phyloP scores from a whole-genome alignment of 2,888 invertebrate species.

The Meta bourneti region DNA sequence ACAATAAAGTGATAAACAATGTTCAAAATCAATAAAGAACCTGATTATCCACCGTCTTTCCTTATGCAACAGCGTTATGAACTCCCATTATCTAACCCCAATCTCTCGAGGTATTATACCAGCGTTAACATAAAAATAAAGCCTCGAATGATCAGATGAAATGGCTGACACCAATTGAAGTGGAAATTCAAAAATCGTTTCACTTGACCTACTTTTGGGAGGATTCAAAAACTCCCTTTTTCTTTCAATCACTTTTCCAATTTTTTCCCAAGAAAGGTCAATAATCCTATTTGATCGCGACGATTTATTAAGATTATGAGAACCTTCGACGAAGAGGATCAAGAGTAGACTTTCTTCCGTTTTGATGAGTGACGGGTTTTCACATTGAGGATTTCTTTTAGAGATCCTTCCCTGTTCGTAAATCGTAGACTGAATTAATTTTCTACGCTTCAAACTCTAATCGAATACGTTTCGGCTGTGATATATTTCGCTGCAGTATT shows the following conservation, averaged over 20 bases:
- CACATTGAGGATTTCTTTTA: background rate
- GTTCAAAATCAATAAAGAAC: too few species aligned
- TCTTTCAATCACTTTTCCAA: slow-evolving; percentile 55
- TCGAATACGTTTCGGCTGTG: background rate
- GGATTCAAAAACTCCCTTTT: slow-evolving; percentile 49
- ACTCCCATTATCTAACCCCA: background rate
- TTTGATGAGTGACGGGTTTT: slow-evolving; percentile 9
- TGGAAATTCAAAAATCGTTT: slow-evolving; percentile 23
- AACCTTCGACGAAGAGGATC: background rate
- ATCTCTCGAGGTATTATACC: background rate
- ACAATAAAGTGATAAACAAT: too few species aligned
- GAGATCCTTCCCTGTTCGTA: background rate
- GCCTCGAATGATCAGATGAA: slow-evolving; percentile 18
- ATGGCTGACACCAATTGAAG: slow-evolving; percentile 42
- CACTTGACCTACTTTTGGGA: slow-evolving; percentile 41
- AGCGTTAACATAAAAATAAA: slow-evolving; percentile 13
- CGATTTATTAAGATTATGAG: slow-evolving; percentile 22
- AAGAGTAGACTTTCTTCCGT: slow-evolving; percentile 20
- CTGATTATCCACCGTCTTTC: too few species aligned
- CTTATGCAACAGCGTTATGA: too few species aligned
- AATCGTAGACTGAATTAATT: background rate
- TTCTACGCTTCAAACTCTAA: background rate
- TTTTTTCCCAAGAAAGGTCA: slow-evolving; percentile 45
- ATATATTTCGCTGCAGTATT: background rate
- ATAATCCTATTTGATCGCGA: slow-evolving; percentile 17